Evolutionary conservation across 2,797 vertebrate genomes (phyloP).

Genomic region (Thalassophryne amazonica): DNA sequence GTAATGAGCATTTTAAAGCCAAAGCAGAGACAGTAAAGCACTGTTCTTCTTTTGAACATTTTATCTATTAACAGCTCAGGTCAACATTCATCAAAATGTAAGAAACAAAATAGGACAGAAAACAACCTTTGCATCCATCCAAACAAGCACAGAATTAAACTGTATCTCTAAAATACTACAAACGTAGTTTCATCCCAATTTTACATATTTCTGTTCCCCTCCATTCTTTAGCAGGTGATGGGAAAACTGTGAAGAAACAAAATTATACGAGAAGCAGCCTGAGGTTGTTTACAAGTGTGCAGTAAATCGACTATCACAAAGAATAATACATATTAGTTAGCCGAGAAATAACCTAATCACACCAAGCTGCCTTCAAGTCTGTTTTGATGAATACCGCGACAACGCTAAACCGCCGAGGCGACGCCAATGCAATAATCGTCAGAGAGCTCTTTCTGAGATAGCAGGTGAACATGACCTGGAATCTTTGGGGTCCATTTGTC

Average conservation of each 20-base stretch:
- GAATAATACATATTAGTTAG: constrained; percentile 73
- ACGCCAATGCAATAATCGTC: constrained; percentile 50
- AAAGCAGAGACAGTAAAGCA: constrained; percentile 52
- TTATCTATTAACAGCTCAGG: constrained; percentile 30
- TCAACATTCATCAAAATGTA: background rate
- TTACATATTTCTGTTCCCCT: background rate
- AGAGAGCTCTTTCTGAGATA: constrained; percentile 46
- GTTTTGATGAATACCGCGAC: constrained; percentile 67
- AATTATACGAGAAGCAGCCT: constrained; percentile 26
- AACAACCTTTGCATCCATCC: background rate
- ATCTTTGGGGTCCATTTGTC: constrained; percentile 62
- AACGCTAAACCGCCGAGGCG: constrained; percentile 25
- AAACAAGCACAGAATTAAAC: constrained; percentile 6
- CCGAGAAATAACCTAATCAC: constrained; percentile 74
- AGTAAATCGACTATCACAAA: constrained; percentile 60
- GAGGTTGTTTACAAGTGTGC: constrained; percentile 57
- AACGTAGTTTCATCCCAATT: constrained; percentile 2
- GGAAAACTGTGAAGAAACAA: constrained; percentile 24
- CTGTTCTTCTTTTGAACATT: constrained; percentile 17
- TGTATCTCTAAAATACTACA: background rate
- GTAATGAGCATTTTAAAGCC: constrained; percentile 73
- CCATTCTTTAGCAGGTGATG: constrained; percentile 12
- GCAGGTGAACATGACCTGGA: constrained; percentile 59
- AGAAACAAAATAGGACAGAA: background rate
- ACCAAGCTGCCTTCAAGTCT: constrained; percentile 58